Percentiles rank a stretch among this genome's conserved stretches.
Evolutionary conservation across 2,113 vertebrate genomes (phyloP).

Genomic region (Lutjanus erythropterus): DNA sequence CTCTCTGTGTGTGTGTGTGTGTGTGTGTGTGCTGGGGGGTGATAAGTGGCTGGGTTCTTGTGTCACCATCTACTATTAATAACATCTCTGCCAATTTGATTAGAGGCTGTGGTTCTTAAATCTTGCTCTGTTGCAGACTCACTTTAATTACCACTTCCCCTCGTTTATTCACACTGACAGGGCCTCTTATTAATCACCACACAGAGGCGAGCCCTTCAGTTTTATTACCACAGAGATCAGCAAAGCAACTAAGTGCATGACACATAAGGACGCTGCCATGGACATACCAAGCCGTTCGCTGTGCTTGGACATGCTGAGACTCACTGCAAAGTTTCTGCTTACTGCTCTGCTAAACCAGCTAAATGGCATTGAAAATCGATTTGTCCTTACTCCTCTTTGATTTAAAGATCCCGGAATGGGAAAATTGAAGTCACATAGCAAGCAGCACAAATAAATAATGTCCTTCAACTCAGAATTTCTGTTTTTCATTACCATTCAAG

Average conservation of each 20-base stretch:
- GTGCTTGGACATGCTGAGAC: not conserved
- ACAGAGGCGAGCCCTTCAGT: conserved; percentile 21
- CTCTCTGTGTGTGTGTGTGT: not conserved
- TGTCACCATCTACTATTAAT: conserved; percentile 39
- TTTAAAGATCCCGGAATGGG: not conserved
- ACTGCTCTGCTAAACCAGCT: not conserved
- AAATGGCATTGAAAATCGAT: not conserved
- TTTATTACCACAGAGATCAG: conserved; percentile 59
- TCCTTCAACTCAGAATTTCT: conserved; percentile 7
- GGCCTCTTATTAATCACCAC: conserved; percentile 63
- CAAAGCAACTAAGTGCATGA: not conserved
- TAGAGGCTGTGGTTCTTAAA: conserved; percentile 43
- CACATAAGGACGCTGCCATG: not conserved
- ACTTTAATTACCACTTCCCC: conserved; percentile 59
- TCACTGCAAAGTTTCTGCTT: conserved; percentile 1
- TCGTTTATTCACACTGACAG: conserved; percentile 58
- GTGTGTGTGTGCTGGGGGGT: not conserved
- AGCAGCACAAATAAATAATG: not conserved
- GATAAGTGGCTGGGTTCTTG: not conserved
- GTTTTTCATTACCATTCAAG: conserved; percentile 9
- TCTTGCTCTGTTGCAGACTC: conserved; percentile 28
- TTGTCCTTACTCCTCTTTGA: not conserved
- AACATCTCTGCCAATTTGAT: conserved; percentile 43
- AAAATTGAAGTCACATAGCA: conserved; percentile 8
- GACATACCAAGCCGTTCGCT: not conserved